These are phyloP conservation scores for Barypeithes pellucidus DNA, from an alignment of 2,888 invertebrate genomes.

Conservation along the genomic window DNA sequence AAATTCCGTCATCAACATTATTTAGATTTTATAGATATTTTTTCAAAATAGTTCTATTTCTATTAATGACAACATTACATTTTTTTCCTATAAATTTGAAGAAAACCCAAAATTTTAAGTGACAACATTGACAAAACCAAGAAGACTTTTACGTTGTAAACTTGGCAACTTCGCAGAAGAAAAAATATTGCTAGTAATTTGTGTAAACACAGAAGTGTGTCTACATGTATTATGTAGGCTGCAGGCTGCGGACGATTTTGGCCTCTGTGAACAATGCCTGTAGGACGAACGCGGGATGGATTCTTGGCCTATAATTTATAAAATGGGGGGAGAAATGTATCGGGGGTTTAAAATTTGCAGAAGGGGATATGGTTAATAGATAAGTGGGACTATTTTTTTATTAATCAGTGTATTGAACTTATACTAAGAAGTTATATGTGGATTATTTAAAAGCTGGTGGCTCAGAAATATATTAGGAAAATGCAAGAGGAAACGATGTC, in stretches of 20 bases:
- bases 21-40: no score
- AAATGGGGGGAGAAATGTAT: conserved; percentile 34
- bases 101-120: no score
- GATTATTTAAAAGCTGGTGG: conserved; percentile 5
- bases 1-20: no score
- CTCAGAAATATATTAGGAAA: no score
- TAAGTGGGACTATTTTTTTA: conserved; percentile 45
- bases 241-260: conserved; percentile 33
- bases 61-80: no score
- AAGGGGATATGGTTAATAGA: conserved; percentile 43
- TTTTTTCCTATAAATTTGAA: no score
- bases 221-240: conserved; percentile 53
- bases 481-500: neutral
- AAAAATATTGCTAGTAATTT: conserved; percentile 54
- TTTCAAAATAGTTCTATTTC: no score
- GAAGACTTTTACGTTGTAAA: neutral
- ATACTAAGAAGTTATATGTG: conserved; percentile 17
- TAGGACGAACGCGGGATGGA: conserved; percentile 27
- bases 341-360: conserved; percentile 48
- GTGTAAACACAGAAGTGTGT: conserved; percentile 55
- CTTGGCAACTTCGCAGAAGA: conserved; percentile 37
- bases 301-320: conserved; percentile 41
- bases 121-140: no score
- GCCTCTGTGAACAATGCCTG: conserved; percentile 13
- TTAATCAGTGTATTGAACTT: conserved; percentile 25